A percentile compares a stretch with the other conserved stretches of the same genome.
These are phyloP conservation scores for Acanthopleura granulata DNA, from an alignment of 2,888 invertebrate species.

Conservation along the genomic window DNA sequence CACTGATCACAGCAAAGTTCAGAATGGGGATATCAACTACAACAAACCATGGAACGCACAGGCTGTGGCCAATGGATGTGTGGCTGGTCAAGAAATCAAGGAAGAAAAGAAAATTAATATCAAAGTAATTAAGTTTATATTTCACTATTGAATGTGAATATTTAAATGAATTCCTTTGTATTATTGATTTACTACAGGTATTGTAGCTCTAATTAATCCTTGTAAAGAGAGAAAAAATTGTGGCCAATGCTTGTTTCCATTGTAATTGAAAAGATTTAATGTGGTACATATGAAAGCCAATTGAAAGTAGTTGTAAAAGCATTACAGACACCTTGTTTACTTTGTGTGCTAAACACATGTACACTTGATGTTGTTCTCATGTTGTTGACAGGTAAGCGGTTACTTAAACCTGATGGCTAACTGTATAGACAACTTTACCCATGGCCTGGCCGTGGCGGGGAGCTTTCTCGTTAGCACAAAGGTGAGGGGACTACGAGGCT, in stretches of 20 bases:
- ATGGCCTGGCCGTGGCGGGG: constrained; percentile 97
- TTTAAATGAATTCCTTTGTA: too few relatives aligned
- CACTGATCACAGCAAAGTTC: background rate
- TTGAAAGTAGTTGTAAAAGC: too few relatives aligned
- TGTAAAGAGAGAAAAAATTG: too few relatives aligned
- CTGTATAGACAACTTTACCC: constrained; percentile 98
- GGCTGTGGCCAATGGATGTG: background rate
- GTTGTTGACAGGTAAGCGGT: constrained; percentile 77
- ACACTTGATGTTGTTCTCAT: too few relatives aligned
- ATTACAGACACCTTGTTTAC: too few relatives aligned
- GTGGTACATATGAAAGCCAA: too few relatives aligned
- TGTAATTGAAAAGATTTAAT: too few relatives aligned
- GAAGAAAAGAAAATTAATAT: background rate
- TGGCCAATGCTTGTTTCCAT: too few relatives aligned
- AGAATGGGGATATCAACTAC: constrained; percentile 1
- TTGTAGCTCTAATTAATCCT: too few relatives aligned
- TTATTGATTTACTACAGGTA: too few relatives aligned
- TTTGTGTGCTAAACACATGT: too few relatives aligned
- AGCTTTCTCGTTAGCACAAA: constrained; percentile 91
- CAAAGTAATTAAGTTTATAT: background rate
- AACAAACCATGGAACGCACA: background rate
- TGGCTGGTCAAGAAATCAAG: background rate
- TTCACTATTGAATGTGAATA: too few relatives aligned
- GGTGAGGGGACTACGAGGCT: constrained; percentile 54
- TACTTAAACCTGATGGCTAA: constrained; percentile 97